These are phyloP conservation scores for Musca vetustissima DNA, from an alignment of 1,140 invertebrate genomes.

Conservation along the genomic window DNA sequence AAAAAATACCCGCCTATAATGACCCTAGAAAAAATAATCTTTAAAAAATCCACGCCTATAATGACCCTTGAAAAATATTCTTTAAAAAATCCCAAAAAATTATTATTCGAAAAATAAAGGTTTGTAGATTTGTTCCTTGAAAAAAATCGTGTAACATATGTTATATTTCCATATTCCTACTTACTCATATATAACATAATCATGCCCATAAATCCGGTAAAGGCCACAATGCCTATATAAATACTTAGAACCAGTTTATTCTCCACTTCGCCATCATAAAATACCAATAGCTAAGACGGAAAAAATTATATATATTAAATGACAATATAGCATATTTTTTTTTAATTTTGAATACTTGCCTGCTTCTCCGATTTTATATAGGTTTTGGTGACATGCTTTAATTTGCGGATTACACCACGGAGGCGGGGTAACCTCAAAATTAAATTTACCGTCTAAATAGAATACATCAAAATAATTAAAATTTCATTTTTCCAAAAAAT, in stretches of 20 bases:
- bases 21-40: too few relatives aligned
- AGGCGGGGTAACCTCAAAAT: constrained; percentile 32
- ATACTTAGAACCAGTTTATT: constrained; percentile 37
- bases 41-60: too few relatives aligned
- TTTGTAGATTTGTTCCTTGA: too few relatives aligned
- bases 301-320: background rate
- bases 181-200: constrained; percentile 36
- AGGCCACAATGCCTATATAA: constrained; percentile 36
- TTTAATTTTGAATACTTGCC: background rate
- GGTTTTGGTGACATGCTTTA: constrained; percentile 12
- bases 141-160: too few relatives aligned
- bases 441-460: constrained; percentile 35
- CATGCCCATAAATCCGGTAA: constrained; percentile 32
- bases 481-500: background rate
- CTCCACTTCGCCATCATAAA: constrained; percentile 33
- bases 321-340: background rate
- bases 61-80: too few relatives aligned
- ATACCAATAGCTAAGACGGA: constrained; percentile 11
- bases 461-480: too few relatives aligned
- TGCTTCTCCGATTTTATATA: constrained; percentile 18
- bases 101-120: too few relatives aligned
- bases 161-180: too few relatives aligned
- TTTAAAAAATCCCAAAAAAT: too few relatives aligned
- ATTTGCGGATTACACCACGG: background rate
- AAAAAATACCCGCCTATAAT: too few relatives aligned